Base-by-base conservation (phyloP, 2,797 vertebrate genomes). In the Phataginus tricuspis region DNA sequence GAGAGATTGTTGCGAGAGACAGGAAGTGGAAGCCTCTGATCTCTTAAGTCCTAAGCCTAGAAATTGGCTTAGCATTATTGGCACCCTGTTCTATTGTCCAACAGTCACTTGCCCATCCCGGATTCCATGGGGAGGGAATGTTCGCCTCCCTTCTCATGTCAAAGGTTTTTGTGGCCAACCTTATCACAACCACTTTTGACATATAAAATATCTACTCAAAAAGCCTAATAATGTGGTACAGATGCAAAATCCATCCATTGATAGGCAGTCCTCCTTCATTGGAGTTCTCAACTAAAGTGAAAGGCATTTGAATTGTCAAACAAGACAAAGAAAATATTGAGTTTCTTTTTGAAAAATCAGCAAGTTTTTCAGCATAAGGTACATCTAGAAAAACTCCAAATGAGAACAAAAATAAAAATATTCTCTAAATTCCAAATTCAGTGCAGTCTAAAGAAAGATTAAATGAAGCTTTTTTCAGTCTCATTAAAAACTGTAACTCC, bases 361-460 rank as follows among this genome's bases (percentile, higher is more conserved):
- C 34, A 69, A 69, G 27, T 88, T 90, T 34, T 16, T 86, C 34
- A 84, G 11, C 51, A 19, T 39, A 55, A 88, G n/a, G 27, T 45
- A 93, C 59, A 93, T 80, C 31, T 87, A 14, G 37, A 86, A 95
- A 93, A 86, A 21, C 19, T 83, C 18, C 45, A 45, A 45, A 45
- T 45, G 45, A 45, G 45, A 45, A 77, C 42, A n/a, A 42, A 29
- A 55, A 68, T 82, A 71, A 91, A 91, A 93, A 39, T 86, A 61
- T 63, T 68, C 42, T 91, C 57, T 68, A 83, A 69, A 15, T 90
- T 86, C 49, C 45, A 79, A 95, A 75, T 11, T 95, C 83, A 74
- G 39, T 53, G n/a, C 7, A 57, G 12, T 63, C 53, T 84, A 14
- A 74, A 91, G 34, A 94, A 95, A 94, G 6, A 57, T 23, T 83